Percentiles rank a stretch among this genome's conserved stretches.
phyloP scores from a whole-genome alignment of 1,140 invertebrate genomes.

The Drosophila triauraria region DNA sequence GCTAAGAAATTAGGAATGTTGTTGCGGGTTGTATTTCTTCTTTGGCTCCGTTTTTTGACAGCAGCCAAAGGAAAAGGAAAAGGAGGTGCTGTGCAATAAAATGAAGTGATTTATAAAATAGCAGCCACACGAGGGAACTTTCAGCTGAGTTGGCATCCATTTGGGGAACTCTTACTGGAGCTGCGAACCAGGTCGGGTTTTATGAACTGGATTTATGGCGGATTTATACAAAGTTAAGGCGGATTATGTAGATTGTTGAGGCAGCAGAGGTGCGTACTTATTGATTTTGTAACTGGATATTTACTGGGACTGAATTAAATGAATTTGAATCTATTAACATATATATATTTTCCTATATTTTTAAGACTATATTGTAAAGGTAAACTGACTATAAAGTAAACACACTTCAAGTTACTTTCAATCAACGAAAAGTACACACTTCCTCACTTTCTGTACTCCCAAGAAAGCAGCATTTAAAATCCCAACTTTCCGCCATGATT shows the following conservation, averaged over 20 bases:
- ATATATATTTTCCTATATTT: not conserved
- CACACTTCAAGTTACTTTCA: not conserved
- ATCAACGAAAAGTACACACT: not conserved
- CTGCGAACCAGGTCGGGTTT: conserved; percentile 42
- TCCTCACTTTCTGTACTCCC: not conserved
- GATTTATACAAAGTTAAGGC: conserved; percentile 46
- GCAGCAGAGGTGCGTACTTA: conserved; percentile 1
- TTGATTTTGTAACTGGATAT: conserved; percentile 10
- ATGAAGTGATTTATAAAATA: conserved; percentile 74
- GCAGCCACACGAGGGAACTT: conserved; percentile 52
- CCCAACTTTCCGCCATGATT: conserved; percentile 37
- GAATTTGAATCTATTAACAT: not conserved
- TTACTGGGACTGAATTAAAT: too few species aligned
- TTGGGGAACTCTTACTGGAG: conserved; percentile 4
- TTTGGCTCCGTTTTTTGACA: conserved; percentile 34
- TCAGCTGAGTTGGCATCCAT: conserved; percentile 59
- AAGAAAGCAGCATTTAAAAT: not conserved
- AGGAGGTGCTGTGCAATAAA: conserved; percentile 58
- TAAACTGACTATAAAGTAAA: not conserved
- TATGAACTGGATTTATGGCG: conserved; percentile 72
- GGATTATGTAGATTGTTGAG: conserved; percentile 63
- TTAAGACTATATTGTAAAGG: too few species aligned
- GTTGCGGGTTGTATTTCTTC: conserved; percentile 53
- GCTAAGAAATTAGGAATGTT: conserved; percentile 78
- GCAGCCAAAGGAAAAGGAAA: conserved; percentile 38